Base-by-base conservation (phyloP, 1,140 invertebrate genomes). In the Drosophila lini region DNA sequence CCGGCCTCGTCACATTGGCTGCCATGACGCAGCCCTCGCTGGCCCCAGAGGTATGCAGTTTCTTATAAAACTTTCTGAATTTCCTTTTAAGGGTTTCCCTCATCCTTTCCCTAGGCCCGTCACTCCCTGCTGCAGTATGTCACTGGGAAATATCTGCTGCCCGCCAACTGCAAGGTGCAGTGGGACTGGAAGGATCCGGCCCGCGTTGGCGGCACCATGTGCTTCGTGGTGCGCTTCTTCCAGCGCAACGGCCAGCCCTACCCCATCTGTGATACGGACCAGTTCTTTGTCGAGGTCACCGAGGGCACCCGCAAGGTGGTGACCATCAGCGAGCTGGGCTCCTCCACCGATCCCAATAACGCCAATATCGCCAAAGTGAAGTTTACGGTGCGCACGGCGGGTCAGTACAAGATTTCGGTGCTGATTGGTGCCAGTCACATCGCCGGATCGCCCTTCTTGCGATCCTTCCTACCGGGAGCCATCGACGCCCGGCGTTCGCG, bases 221-320 rank as follows among this genome's bases (percentile, higher is more conserved):
- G 96, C 82, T 98, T 98, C 92, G 96, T 95, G 58, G 96, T 98
- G 50, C 93, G 97, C 94, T 98, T 98, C 93, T 98, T 95, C 93
- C 97, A 98, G 93, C 95, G 97, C 81, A 98, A 98, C 90, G 97
- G 97, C 25, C 96, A 97, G 89, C 96, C 97, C 62, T 98, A 98
- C 94, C 97, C 97, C 76, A 96, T 98, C 77, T 98, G 97, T 93
- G 96, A 98, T 93, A 96, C 96, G 59, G 97, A 98, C 93, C 96
- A 97, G 92, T 94, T 98, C 55, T 94, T 96, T 75, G 96, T 98
- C 31, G 96, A 97, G 92, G 96, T 98, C 69, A 95, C 95, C 36
- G 96, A 97, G 84, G 96, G 96, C 38, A 95, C 95, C 15, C 94
- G 96, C 74, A 96, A 97, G 93, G 96, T 98, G 75, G 95, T 97